These are phyloP conservation scores for Nilaparvata lugens DNA, from an alignment of 1,140 invertebrate species.

Conservation along the genomic window DNA sequence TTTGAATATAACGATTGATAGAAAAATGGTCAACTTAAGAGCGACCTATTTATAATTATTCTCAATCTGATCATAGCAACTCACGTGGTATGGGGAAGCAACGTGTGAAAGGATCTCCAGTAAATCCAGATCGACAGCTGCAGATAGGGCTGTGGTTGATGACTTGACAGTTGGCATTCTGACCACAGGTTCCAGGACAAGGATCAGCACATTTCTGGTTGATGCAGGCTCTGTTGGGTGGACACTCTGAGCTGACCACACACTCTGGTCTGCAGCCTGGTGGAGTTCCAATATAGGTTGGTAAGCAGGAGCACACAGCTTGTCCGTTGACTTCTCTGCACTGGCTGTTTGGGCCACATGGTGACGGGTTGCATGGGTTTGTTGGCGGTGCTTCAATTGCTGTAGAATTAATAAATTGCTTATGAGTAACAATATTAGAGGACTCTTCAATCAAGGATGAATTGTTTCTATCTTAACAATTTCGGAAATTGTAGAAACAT, in stretches of 20 bases:
- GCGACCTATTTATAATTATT: too few relatives aligned
- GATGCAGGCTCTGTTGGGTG: slow-evolving; percentile 39
- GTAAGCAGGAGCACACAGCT: slow-evolving; percentile 40
- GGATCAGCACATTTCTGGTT: slow-evolving; percentile 42
- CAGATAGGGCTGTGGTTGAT: slow-evolving; percentile 45
- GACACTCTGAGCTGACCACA: slow-evolving; percentile 39
- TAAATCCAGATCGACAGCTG: slow-evolving; percentile 41
- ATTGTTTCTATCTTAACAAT: too few relatives aligned
- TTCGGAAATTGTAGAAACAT: too few relatives aligned
- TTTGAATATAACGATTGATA: too few relatives aligned
- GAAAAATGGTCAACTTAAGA: too few relatives aligned
- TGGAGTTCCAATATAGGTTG: slow-evolving; percentile 38
- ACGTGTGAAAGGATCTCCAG: slow-evolving; percentile 40
- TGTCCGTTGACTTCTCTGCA: slow-evolving; percentile 39
- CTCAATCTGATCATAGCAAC: slow-evolving; percentile 12
- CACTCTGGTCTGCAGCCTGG: slow-evolving; percentile 42
- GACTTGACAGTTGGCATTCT: slow-evolving; percentile 45
- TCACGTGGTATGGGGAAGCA: slow-evolving; percentile 30
- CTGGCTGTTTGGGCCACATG: slow-evolving; percentile 55
- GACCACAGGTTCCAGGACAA: slow-evolving; percentile 42
- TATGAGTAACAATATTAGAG: too few relatives aligned
- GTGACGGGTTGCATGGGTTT: slow-evolving; percentile 53
- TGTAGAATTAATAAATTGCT: too few relatives aligned
- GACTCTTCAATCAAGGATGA: too few relatives aligned
- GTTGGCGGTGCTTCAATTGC: slow-evolving; percentile 27